These are phyloP conservation scores for Agrypnia vestita DNA, from an alignment of 1,140 invertebrate genomes.

Conservation along the genomic window DNA sequence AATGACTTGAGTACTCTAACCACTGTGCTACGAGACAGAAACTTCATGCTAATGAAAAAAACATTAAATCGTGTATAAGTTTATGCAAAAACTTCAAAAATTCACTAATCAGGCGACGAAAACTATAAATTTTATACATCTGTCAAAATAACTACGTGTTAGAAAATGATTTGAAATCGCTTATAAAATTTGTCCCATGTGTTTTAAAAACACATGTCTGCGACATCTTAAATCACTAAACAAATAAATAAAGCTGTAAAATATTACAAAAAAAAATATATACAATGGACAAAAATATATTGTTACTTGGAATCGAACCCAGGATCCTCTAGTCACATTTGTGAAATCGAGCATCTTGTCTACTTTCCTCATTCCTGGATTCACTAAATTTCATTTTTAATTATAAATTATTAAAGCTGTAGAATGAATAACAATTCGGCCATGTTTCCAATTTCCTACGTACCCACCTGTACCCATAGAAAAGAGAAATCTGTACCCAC, in stretches of 20 bases:
- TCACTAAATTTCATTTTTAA: no score
- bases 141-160: constrained; percentile 23
- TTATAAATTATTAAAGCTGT: no score
- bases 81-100: neutral
- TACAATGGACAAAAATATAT: constrained; percentile 14
- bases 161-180: neutral
- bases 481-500: no score
- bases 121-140: neutral
- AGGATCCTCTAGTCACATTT: constrained; percentile 30
- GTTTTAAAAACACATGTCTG: neutral
- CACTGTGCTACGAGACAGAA: constrained; percentile 14
- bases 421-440: no score
- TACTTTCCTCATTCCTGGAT: neutral
- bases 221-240: constrained; percentile 26
- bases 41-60: neutral
- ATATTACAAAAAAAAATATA: constrained; percentile 37
- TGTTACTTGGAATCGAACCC: constrained; percentile 41
- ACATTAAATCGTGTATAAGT: constrained; percentile 9
- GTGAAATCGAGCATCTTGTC: neutral
- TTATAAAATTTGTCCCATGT: neutral
- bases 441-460: no score
- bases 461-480: no score
- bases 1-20: constrained; percentile 3
- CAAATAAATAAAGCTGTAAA: neutral
- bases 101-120: neutral